Evolutionary conservation across 2,797 vertebrate species (phyloP).

Genomic region (Enteromius mattozi): DNA sequence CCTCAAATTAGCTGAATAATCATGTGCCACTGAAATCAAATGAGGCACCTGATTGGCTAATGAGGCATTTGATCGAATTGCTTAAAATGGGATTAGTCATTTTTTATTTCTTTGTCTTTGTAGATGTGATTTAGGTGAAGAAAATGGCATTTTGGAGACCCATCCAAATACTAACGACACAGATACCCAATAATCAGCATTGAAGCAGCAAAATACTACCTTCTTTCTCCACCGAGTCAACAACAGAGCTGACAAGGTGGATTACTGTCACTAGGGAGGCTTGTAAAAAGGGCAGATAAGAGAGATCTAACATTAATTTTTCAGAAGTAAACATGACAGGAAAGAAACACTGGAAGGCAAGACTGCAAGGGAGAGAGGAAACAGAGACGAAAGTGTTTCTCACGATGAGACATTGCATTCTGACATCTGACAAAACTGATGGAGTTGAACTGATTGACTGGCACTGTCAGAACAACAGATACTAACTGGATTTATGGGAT

Average conservation of each 20-base stretch:
- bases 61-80: not conserved
- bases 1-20: conserved; percentile 19
- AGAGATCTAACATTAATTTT: conserved; percentile 80
- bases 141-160: conserved; percentile 70
- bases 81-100: not conserved
- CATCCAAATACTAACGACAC: conserved; percentile 60
- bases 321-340: conserved; percentile 63
- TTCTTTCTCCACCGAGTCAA: conserved; percentile 94
- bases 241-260: conserved; percentile 93
- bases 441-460: conserved; percentile 43
- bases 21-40: conserved; percentile 11
- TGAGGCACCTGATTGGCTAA: conserved; percentile 15
- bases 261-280: conserved; percentile 98
- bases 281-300: conserved; percentile 83
- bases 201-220: conserved; percentile 83
- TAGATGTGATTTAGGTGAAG: conserved; percentile 58
- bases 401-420: conserved; percentile 40
- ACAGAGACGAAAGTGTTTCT: conserved; percentile 22
- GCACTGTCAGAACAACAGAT: conserved; percentile 18
- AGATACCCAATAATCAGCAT: conserved; percentile 52
- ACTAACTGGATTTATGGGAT: conserved; percentile 10
- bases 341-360: conserved; percentile 37
- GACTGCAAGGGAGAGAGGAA: conserved; percentile 42
- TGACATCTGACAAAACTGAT: conserved; percentile 67
- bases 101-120: not conserved